Conservation (phyloP, 2,797 vertebrate genomes). For the Rallus crepitans region DNA sequence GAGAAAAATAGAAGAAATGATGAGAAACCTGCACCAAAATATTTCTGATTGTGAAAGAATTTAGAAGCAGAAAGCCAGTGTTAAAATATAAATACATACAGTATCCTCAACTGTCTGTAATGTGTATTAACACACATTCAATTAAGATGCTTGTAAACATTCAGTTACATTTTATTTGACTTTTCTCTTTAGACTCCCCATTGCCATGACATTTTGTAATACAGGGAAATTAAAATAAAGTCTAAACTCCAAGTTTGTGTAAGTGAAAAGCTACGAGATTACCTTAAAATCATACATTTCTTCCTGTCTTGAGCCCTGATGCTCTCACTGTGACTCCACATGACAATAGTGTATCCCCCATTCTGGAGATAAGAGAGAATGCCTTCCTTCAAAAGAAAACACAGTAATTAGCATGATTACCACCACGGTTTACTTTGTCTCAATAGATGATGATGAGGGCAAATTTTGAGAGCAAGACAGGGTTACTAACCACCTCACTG, state of each 20-base stretch:
- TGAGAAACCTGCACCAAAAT: not conserved
- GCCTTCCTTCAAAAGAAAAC: not conserved
- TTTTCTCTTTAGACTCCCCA: not conserved
- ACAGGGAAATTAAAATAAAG: not conserved
- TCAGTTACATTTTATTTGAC: not conserved
- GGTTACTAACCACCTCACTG: not conserved
- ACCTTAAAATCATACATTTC: fast-evolving
- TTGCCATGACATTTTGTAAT: not conserved
- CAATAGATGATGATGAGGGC: not conserved
- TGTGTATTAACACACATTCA: not conserved
- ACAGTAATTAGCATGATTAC: not conserved
- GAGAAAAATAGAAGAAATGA: not conserved
- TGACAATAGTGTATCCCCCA: not conserved
- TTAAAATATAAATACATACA: not conserved
- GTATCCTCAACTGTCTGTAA: not conserved
- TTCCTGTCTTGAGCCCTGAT: not conserved
- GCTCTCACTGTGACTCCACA: not conserved
- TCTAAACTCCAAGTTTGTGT: not conserved
- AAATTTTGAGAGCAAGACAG: not conserved
- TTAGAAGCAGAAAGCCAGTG: not conserved
- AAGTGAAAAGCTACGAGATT: not conserved
- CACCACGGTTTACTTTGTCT: not conserved
- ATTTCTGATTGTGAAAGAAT: not conserved
- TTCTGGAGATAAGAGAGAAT: not conserved
- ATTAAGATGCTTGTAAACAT: not conserved